Percentiles rank a stretch among this genome's conserved stretches.
These are phyloP conservation scores for Calameuta pallipes DNA, from an alignment of 2,888 invertebrate species.

Conservation along the genomic window DNA sequence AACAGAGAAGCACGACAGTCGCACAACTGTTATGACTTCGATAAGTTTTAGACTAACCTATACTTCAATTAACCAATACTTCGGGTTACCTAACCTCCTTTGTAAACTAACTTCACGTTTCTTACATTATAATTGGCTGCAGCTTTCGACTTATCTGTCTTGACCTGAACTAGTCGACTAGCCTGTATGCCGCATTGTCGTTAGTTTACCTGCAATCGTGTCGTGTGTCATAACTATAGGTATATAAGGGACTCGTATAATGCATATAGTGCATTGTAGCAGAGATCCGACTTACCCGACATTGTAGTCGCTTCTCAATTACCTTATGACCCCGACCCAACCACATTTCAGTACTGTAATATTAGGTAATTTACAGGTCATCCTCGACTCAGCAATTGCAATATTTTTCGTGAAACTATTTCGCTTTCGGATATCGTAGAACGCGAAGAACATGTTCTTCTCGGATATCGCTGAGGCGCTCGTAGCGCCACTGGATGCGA, in stretches of 20 bases:
- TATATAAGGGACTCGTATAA: neutral
- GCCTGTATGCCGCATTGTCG: neutral
- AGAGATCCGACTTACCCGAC: neutral
- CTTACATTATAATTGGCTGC: constrained; percentile 48
- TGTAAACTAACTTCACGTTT: constrained; percentile 60
- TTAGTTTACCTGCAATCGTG: neutral
- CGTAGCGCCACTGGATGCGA: neutral
- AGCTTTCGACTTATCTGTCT: neutral
- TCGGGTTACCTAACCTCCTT: constrained; percentile 52
- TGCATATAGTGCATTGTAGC: neutral
- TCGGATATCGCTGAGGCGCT: neutral
- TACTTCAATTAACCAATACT: neutral
- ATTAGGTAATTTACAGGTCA: neutral
- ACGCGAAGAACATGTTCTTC: neutral
- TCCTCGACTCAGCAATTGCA: neutral
- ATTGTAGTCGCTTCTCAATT: neutral
- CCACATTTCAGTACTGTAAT: neutral
- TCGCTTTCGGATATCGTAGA: neutral
- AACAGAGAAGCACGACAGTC: neutral
- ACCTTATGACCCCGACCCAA: neutral
- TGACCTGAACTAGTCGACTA: neutral
- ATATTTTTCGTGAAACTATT: neutral
- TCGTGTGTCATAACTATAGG: neutral
- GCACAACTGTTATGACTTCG: constrained; percentile 36
- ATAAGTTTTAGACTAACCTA: constrained; percentile 33